phyloP scores from a whole-genome alignment of 2,113 vertebrate species.

The Sminthopsis crassicaudata region DNA sequence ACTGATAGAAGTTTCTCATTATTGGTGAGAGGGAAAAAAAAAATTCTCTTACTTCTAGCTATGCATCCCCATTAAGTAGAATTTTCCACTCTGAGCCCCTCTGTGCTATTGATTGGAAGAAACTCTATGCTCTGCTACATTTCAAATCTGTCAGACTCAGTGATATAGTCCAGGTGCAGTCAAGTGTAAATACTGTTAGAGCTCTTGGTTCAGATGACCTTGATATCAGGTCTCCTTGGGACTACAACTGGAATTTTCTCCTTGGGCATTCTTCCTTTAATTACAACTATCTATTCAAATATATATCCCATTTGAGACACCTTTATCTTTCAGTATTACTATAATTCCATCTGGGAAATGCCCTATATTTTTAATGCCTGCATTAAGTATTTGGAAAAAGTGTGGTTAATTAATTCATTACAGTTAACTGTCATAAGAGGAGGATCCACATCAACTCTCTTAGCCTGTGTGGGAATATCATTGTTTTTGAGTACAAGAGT shows the following conservation, averaged over 20 bases:
- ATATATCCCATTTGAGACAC: conserved; percentile 40
- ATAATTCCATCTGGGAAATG: conserved; percentile 30
- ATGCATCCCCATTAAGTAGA: conserved; percentile 39
- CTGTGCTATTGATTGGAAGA: conserved; percentile 42
- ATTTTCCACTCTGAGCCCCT: conserved; percentile 32
- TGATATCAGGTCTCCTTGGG: conserved; percentile 52
- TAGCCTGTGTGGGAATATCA: not conserved
- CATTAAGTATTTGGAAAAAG: conserved; percentile 45
- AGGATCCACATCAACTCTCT: not conserved
- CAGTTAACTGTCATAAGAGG: conserved; percentile 48
- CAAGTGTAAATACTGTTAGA: conserved; percentile 59
- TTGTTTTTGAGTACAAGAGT: not conserved
- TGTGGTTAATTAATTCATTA: conserved; percentile 57
- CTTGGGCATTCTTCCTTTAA: conserved; percentile 56
- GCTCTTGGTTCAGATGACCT: conserved; percentile 64
- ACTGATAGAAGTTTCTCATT: conserved; percentile 1
- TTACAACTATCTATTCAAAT: conserved; percentile 59
- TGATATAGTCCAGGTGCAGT: conserved; percentile 56
- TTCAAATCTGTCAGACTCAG: conserved; percentile 66
- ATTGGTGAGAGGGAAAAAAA: not conserved
- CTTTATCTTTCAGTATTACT: conserved; percentile 46
- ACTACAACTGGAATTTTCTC: conserved; percentile 56
- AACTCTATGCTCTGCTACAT: conserved; percentile 50
- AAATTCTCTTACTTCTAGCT: conserved; percentile 36
- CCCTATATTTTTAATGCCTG: conserved; percentile 36